phyloP scores from a whole-genome alignment of 2,888 invertebrate genomes.

The Agriopis aurantiaria region DNA sequence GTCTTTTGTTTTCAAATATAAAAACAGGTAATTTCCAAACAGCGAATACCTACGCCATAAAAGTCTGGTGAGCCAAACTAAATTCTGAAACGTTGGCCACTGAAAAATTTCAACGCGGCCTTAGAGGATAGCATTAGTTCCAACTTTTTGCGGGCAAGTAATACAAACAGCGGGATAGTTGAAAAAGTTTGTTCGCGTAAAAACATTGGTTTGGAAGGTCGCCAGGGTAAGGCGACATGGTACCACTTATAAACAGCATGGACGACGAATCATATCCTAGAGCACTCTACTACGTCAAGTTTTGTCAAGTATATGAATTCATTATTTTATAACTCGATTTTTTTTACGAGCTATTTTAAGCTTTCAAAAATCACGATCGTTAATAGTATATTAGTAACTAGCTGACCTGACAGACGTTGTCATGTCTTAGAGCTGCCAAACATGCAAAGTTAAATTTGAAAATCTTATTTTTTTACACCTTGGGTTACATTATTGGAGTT shows the following conservation, averaged over 20 bases:
- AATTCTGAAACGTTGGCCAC: slow-evolving; percentile 41
- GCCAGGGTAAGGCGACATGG: slow-evolving; percentile 52
- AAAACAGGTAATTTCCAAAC: background rate
- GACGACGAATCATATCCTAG: background rate
- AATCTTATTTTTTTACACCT: no score
- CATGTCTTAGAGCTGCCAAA: no score
- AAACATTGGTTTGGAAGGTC: slow-evolving; percentile 62
- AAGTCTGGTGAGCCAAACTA: slow-evolving; percentile 41
- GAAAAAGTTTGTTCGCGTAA: slow-evolving; percentile 60
- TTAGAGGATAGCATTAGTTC: slow-evolving; percentile 52
- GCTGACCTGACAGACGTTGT: no score
- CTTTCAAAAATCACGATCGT: no score
- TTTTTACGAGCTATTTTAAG: no score
- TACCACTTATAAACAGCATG: slow-evolving; percentile 22
- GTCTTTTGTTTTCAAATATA: background rate
- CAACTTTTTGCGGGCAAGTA: slow-evolving; percentile 57
- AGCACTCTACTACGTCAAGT: no score
- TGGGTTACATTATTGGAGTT: no score
- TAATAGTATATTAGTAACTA: no score
- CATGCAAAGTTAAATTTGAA: no score
- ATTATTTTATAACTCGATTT: no score
- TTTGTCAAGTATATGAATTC: no score
- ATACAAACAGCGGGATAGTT: slow-evolving; percentile 54
- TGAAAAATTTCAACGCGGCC: slow-evolving; percentile 46
- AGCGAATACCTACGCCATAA: slow-evolving; percentile 29